Evolutionary conservation across 2,888 invertebrate genomes (phyloP), one percentile per base, ranked within the genome.

Genomic region (Cheilosia vernalis): DNA sequence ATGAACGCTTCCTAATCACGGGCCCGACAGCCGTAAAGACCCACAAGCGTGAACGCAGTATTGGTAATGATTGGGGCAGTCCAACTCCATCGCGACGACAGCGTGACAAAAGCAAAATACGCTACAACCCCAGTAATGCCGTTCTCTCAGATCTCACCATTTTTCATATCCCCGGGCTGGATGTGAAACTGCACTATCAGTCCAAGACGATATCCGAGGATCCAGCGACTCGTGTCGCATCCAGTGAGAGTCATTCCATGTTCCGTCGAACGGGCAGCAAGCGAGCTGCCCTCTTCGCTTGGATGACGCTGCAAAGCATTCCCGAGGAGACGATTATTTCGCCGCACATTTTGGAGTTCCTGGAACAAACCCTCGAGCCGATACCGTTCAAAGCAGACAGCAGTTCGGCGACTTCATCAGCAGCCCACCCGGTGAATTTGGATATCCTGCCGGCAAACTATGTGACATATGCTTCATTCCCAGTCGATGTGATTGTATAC

Each of bases 291-390:
- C 93, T 99, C 87, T 97, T 98, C 93, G 96, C 97, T 1, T 99
- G 98, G 97, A 96, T 98, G 94, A 98, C 98, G 2, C 93, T 99
- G 87, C 98, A 99, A 92, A 98, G 98, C 90, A 97, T 99, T 88
- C 99, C 99, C 0, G 98, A 98, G 91, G 99, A 99, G 93, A 99
- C 99, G 30, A 96, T 99, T 88, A 98, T 99, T 90, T 98, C 98
- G 88, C 99, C 99, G 0, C 98, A 98, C 89, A 97, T 99, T 88
- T 93, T 99, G 69, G 98, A 99, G 92, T 99, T 99, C 92, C 92
- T 99, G 87, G 99, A 99, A 90, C 99, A 99, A 92, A 98, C 98
- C 0, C 92, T 99, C 44, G 99, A 99, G 90, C 98, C 99, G 0
- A 97, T 99, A 90, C 98, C 98, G 0, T 94, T 94, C 0, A 95